A percentile compares a stretch with the other conserved stretches of the same genome.
These are phyloP conservation scores for Ctena decussata DNA, from an alignment of 2,888 invertebrate genomes.

Conservation along the genomic window DNA sequence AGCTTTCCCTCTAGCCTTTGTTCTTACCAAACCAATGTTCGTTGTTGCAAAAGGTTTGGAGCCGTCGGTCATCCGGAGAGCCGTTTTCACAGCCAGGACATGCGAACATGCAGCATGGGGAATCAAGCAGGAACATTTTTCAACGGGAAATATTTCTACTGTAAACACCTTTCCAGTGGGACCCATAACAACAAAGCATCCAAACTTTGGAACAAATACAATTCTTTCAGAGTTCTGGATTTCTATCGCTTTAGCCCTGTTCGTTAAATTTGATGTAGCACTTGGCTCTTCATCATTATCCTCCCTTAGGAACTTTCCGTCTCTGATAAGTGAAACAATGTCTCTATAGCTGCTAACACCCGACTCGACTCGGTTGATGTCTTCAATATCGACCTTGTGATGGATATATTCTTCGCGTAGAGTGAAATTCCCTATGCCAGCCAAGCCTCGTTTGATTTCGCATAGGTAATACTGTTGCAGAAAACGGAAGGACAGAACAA, in stretches of 20 bases:
- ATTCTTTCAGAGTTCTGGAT: not conserved
- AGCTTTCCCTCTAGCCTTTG: not conserved
- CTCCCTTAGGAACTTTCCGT: not conserved
- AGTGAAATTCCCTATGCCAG: not conserved
- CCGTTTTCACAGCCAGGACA: not conserved
- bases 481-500: not conserved
- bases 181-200: not conserved
- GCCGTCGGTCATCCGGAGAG: not conserved
- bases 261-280: not conserved
- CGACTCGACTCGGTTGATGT: not conserved
- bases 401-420: not conserved
- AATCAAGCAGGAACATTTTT: not conserved
- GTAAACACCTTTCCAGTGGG: not conserved
- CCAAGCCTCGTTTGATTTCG: not conserved
- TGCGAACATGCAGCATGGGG: not conserved
- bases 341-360: not conserved
- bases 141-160: not conserved
- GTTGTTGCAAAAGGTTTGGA: not conserved
- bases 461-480: not conserved
- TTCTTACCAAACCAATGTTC: not conserved
- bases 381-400: not conserved
- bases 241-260: not conserved
- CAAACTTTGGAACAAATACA: not conserved
- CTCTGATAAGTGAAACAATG: not conserved
- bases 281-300: not conserved